These are phyloP conservation scores for Panulirus ornatus DNA, from an alignment of 1,140 invertebrate species.

Conservation along the genomic window DNA sequence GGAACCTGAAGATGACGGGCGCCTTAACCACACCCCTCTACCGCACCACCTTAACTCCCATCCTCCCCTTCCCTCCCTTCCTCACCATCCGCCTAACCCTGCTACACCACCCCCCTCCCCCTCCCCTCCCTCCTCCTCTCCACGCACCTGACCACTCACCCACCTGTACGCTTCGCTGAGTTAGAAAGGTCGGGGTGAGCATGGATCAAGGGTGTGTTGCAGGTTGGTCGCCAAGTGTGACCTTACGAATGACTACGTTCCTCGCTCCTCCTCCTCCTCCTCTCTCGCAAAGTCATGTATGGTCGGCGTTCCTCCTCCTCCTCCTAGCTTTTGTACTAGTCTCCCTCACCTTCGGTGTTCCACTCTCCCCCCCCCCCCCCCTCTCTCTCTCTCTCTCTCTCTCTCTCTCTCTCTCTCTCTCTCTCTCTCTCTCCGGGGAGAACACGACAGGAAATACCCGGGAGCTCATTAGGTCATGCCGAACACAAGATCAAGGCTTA, in stretches of 20 bases:
- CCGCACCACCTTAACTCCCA: background rate
- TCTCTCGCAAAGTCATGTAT: too few relatives aligned
- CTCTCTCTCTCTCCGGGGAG: background rate
- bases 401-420: slow-evolving; percentile 15
- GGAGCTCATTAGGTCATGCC: too few relatives aligned
- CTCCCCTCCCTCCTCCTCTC: background rate
- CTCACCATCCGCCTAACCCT: background rate
- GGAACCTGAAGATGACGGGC: too few relatives aligned
- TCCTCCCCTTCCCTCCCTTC: background rate
- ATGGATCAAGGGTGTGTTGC: too few relatives aligned
- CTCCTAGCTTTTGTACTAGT: too few relatives aligned
- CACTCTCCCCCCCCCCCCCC: too few relatives aligned
- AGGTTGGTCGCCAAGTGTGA: too few relatives aligned
- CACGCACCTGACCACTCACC: background rate
- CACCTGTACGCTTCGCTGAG: background rate
- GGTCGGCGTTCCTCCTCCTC: too few relatives aligned
- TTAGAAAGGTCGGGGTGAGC: too few relatives aligned
- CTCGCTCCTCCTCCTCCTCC: background rate
- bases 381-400: slow-evolving; percentile 23
- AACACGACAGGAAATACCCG: background rate
- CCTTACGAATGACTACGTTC: too few relatives aligned
- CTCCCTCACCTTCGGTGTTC: too few relatives aligned
- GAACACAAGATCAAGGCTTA: too few relatives aligned
- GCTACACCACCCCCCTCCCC: background rate
- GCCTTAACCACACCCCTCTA: background rate